A percentile compares a stretch with the other conserved stretches of the same genome.
Conservation (phyloP, 35 echinoderm and acorn worm species). For the Patiria miniata region DNA sequence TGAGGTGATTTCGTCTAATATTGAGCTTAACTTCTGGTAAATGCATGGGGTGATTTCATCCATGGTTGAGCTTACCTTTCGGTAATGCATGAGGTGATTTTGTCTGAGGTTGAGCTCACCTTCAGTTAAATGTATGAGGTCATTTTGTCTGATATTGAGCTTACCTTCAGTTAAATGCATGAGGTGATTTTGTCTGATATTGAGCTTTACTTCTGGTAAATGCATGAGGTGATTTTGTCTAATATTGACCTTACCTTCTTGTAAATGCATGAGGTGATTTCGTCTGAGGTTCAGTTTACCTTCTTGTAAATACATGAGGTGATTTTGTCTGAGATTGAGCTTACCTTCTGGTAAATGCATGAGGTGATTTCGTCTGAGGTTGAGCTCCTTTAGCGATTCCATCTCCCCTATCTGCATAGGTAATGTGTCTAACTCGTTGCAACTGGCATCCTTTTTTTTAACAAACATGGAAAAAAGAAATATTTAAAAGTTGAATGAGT, state of each 20-base stretch:
- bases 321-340: slow-evolving; percentile 16
- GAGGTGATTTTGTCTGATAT: too few species aligned
- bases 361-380: slow-evolving; percentile 88
- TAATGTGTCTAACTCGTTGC: slow-evolving; percentile 84
- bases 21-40: too few species aligned
- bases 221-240: too few species aligned
- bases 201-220: too few species aligned
- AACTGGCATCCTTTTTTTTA: slow-evolving; percentile 79
- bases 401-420: slow-evolving; percentile 73
- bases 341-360: slow-evolving; percentile 90
- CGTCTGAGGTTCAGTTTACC: slow-evolving; percentile 55
- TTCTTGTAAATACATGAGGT: too few species aligned
- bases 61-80: too few species aligned
- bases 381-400: slow-evolving; percentile 70
- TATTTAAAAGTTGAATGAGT: not conserved
- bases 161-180: too few species aligned
- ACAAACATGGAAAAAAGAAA: not conserved
- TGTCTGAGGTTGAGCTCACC: slow-evolving; percentile 58
- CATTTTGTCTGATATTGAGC: slow-evolving; percentile 80
- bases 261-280: too few species aligned
- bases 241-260: too few species aligned
- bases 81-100: too few species aligned
- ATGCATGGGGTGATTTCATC: too few species aligned
- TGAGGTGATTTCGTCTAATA: too few species aligned
- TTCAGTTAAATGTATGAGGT: slow-evolving; percentile 86